phyloP scores from a whole-genome alignment of 2,113 vertebrate species.

The Mormyrus iriodes region DNA sequence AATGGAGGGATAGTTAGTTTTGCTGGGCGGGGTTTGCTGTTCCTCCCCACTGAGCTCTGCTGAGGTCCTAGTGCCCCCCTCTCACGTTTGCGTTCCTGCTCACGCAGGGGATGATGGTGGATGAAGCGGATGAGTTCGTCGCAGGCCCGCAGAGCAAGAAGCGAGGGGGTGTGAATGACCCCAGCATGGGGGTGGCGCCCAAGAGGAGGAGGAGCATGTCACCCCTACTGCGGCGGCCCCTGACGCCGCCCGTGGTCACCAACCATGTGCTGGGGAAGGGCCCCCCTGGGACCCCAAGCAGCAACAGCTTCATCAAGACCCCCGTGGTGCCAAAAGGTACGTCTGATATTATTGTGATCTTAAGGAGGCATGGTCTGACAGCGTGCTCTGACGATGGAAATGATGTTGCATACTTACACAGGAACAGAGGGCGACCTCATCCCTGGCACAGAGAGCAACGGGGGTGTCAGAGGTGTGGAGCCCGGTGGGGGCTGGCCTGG shows the following conservation, averaged over 20 bases:
- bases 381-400: neutral
- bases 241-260: slow-evolving; percentile 65
- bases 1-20: neutral
- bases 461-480: slow-evolving; percentile 53
- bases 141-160: slow-evolving; percentile 85
- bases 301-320: slow-evolving; percentile 66
- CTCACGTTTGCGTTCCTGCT: neutral
- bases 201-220: slow-evolving; percentile 88
- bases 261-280: slow-evolving; percentile 79
- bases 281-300: slow-evolving; percentile 50
- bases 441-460: slow-evolving; percentile 64
- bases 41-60: neutral
- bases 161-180: slow-evolving; percentile 71
- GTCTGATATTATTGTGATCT: neutral
- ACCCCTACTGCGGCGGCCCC: slow-evolving; percentile 69
- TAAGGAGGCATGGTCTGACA: neutral
- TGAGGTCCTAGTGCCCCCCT: neutral
- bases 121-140: slow-evolving; percentile 94
- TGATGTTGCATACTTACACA: slow-evolving; percentile 23
- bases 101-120: slow-evolving; percentile 95
- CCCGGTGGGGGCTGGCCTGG: slow-evolving; percentile 52
- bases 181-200: slow-evolving; percentile 62
- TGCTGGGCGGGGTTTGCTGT: neutral
- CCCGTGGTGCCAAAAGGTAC: slow-evolving; percentile 72
- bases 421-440: slow-evolving; percentile 60